phyloP scores from a whole-genome alignment of 2,797 vertebrate genomes.

The Acipenser ruthenus region DNA sequence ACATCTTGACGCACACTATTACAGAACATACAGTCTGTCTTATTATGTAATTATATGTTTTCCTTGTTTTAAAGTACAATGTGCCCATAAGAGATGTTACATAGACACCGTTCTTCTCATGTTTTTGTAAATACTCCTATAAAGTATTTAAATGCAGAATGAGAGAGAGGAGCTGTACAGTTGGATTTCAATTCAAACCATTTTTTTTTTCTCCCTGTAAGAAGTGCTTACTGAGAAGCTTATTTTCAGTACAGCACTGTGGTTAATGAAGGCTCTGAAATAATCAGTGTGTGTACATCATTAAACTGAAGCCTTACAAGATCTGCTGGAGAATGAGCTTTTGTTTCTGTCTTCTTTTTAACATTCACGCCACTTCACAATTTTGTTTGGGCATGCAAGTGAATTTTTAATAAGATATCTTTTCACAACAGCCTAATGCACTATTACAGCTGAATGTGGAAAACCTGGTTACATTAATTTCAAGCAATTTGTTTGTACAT shows the following conservation, averaged over 20 bases:
- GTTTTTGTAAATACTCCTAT: no score
- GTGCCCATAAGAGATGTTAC: no score
- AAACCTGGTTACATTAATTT: not conserved
- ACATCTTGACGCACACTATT: no score
- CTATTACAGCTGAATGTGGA: not conserved
- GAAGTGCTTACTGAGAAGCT: no score
- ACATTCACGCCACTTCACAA: not conserved
- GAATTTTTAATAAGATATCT: conserved; percentile 9
- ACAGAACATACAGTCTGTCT: no score
- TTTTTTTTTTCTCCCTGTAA: no score
- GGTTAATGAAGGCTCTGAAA: not conserved
- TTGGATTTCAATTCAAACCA: no score
- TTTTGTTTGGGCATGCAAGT: conserved; percentile 2
- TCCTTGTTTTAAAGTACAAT: no score
- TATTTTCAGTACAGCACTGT: not conserved
- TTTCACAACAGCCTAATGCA: conserved; percentile 3
- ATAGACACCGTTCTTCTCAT: no score
- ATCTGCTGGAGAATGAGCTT: not conserved
- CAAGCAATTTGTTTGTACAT: conserved; percentile 1
- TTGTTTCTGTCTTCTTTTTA: not conserved
- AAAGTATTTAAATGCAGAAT: no score
- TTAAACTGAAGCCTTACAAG: not conserved
- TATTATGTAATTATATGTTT: no score
- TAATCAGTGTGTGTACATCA: not conserved
- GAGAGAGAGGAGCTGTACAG: no score